Conservation (phyloP, 1,140 invertebrate species). For the Patella vulgata region DNA sequence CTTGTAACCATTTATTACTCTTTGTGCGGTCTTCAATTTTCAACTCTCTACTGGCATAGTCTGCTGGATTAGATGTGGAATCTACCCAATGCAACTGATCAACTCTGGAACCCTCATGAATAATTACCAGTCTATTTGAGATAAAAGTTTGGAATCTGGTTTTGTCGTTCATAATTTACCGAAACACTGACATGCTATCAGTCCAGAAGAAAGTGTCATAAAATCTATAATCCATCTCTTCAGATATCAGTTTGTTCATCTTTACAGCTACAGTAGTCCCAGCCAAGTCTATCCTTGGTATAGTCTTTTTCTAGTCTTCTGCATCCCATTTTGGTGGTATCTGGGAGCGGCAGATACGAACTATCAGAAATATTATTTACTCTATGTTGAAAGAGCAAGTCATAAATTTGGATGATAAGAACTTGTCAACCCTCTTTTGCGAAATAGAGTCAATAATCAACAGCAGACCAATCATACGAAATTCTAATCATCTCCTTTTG, state of each 20-base stretch:
- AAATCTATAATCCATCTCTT: conserved; percentile 15
- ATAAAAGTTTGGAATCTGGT: conserved; percentile 30
- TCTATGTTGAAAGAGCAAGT: no score
- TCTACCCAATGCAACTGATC: conserved; percentile 22
- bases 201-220: conserved; percentile 21
- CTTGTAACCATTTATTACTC: conserved; percentile 11
- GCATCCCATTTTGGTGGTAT: conserved; percentile 65
- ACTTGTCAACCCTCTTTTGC: no score
- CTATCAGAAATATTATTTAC: no score
- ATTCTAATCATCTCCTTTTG: no score
- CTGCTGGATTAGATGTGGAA: conserved; percentile 24
- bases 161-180: conserved; percentile 20
- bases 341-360: no score
- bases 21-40: conserved; percentile 11
- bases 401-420: no score
- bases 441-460: no score
- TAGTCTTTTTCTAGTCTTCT: conserved; percentile 59
- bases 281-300: conserved; percentile 68
- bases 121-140: conserved; percentile 25
- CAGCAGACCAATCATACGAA: no score
- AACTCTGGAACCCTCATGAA: conserved; percentile 14
- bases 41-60: conserved; percentile 17
- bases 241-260: conserved; percentile 3
- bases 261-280: conserved; percentile 58
- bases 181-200: conserved; percentile 27